These are phyloP conservation scores for Syngnathus rostellatus DNA, from an alignment of 2,797 vertebrate genomes.

Conservation along the genomic window DNA sequence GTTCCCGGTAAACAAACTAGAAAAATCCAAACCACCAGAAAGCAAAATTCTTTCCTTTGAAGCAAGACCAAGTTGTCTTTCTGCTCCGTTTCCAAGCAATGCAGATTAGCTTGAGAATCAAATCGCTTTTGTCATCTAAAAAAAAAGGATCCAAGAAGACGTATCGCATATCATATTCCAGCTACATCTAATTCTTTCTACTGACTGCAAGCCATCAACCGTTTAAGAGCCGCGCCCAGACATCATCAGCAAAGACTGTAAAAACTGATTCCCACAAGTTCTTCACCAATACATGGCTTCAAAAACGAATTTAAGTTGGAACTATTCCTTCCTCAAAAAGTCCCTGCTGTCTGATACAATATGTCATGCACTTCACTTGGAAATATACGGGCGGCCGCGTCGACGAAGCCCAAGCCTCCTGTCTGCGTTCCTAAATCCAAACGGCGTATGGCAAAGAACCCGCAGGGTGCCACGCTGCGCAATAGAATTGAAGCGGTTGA, in stretches of 20 bases:
- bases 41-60: not conserved
- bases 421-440: constrained; percentile 45
- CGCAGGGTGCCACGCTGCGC: not conserved
- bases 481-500: not conserved
- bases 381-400: constrained; percentile 42
- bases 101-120: not conserved
- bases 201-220: constrained; percentile 10
- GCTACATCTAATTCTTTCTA: constrained; percentile 21
- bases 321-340: constrained; percentile 9
- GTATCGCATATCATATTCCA: constrained; percentile 31
- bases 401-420: constrained; percentile 34
- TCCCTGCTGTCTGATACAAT: constrained; percentile 24
- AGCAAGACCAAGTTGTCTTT: not conserved
- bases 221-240: constrained; percentile 32
- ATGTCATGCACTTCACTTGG: constrained; percentile 34
- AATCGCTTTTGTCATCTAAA: constrained; percentile 15
- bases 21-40: not conserved
- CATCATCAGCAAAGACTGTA: constrained; percentile 27
- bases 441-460: constrained; percentile 35
- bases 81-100: not conserved
- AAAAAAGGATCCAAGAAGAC: constrained; percentile 26
- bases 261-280: constrained; percentile 20
- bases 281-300: constrained; percentile 13
- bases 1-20: not conserved
- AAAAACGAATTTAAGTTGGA: constrained; percentile 13